A percentile compares a stretch with the other conserved stretches of the same genome.
Conservation (phyloP, 2,113 vertebrate species). For the Coryphaenoides rupestris region DNA sequence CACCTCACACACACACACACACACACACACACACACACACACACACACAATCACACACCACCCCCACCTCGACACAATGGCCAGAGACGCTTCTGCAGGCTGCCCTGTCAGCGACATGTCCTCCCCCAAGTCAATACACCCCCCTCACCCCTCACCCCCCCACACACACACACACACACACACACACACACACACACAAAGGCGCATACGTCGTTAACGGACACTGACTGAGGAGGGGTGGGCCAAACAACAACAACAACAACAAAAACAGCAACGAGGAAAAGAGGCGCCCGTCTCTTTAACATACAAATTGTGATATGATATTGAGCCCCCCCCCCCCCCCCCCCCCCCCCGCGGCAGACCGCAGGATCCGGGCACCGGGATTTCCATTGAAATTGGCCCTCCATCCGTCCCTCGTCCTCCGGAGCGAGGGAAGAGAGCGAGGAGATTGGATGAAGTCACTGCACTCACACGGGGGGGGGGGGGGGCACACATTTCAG, state of each 20-base stretch:
- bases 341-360: conserved; percentile 29
- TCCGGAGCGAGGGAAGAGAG: background rate
- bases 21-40: background rate
- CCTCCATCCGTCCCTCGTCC: conserved; percentile 39
- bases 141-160: background rate
- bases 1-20: background rate
- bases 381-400: conserved; percentile 48
- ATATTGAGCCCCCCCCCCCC: conserved; percentile 44
- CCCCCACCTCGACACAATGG: conserved; percentile 51
- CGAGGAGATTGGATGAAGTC: conserved; percentile 6
- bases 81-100: conserved; percentile 35
- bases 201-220: background rate
- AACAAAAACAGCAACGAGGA: too few relatives aligned
- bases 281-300: conserved; percentile 49
- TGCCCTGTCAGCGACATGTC: conserved; percentile 58
- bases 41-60: conserved; percentile 7
- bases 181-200: too few relatives aligned
- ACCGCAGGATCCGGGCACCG: conserved; percentile 30
- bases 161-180: conserved; percentile 22
- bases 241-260: too few relatives aligned
- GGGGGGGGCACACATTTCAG: conserved; percentile 39
- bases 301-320: conserved; percentile 64
- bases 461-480: conserved; percentile 20
- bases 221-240: conserved; percentile 40
- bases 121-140: conserved; percentile 41